phyloP scores from a whole-genome alignment of 92 coral and sea anemone species.

The Phenganax marumi region DNA sequence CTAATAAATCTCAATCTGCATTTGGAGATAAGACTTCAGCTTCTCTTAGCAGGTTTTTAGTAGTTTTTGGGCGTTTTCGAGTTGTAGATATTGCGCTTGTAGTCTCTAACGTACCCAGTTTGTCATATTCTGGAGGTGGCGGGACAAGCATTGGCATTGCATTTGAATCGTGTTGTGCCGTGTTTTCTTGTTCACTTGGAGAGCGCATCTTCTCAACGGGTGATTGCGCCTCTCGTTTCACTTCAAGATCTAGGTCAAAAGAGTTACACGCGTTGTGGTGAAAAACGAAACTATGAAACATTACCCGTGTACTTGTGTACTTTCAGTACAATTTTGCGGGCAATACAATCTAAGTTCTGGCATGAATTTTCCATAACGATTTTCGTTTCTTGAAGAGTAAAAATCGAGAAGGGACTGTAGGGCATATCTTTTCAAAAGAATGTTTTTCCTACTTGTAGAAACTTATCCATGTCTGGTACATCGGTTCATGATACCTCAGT shows the following conservation, averaged over 20 bases:
- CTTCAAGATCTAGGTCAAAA: constrained; percentile 34
- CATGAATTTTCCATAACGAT: background rate
- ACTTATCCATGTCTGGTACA: too few relatives aligned
- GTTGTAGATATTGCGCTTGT: background rate
- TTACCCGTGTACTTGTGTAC: background rate
- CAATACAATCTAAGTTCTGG: background rate
- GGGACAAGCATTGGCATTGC: background rate
- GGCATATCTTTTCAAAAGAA: background rate
- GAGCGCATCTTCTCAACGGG: constrained; percentile 34
- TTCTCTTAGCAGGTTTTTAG: constrained; percentile 14
- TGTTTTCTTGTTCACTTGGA: constrained; percentile 24
- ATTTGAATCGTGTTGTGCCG: constrained; percentile 1
- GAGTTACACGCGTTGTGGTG: background rate
- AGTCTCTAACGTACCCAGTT: constrained; percentile 6
- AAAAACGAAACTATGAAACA: background rate
- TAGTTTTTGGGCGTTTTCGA: constrained; percentile 8
- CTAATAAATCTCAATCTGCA: constrained; percentile 6
- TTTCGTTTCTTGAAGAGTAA: background rate
- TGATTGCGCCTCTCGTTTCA: constrained; percentile 41
- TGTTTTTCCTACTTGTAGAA: too few relatives aligned
- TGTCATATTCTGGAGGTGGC: constrained; percentile 1
- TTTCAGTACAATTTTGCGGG: background rate
- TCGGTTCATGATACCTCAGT: too few relatives aligned
- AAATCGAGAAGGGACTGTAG: background rate
- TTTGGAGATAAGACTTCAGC: constrained; percentile 22